Conservation (phyloP, 2,888 invertebrate species). For the Emmelina monodactyla region DNA sequence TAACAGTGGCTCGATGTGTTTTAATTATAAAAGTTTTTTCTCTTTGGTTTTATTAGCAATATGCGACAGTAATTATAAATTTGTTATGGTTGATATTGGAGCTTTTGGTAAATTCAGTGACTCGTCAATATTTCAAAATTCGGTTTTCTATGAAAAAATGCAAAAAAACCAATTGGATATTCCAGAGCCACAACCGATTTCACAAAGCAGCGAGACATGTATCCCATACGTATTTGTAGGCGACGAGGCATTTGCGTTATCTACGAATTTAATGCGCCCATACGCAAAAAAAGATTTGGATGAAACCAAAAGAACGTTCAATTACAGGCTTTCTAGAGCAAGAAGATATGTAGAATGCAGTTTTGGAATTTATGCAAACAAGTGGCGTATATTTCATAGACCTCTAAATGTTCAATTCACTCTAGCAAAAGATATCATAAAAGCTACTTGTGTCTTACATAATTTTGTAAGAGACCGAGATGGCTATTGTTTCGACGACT, state of each 20-base stretch:
- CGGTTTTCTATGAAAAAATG: conserved; percentile 16
- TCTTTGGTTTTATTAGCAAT: conserved; percentile 17
- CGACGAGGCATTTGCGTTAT: conserved; percentile 8
- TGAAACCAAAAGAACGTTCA: conserved; percentile 5
- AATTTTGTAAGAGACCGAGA: conserved; percentile 17
- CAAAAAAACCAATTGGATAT: conserved; percentile 13
- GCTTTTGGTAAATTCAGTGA: conserved; percentile 20
- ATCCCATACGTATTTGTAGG: conserved; percentile 10
- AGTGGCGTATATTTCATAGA: conserved; percentile 18
- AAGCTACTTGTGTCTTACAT: conserved; percentile 17
- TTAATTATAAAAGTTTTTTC: conserved; percentile 16
- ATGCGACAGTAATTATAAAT: conserved; percentile 14
- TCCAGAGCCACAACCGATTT: conserved; percentile 11
- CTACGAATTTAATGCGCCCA: conserved; percentile 6
- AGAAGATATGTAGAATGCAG: conserved; percentile 20
- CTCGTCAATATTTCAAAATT: conserved; percentile 19
- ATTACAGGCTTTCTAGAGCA: conserved; percentile 17
- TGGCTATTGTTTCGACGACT: conserved; percentile 18
- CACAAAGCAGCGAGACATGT: conserved; percentile 6
- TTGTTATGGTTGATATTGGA: conserved; percentile 16
- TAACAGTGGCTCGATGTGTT: conserved; percentile 17
- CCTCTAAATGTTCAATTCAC: conserved; percentile 16
- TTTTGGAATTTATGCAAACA: conserved; percentile 22
- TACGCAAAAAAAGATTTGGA: conserved; percentile 5
- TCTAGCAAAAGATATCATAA: conserved; percentile 16